A percentile compares a stretch with the other conserved stretches of the same genome.
phyloP scores from a whole-genome alignment of 2,113 vertebrate genomes.

The Limnothrissa miodon region DNA sequence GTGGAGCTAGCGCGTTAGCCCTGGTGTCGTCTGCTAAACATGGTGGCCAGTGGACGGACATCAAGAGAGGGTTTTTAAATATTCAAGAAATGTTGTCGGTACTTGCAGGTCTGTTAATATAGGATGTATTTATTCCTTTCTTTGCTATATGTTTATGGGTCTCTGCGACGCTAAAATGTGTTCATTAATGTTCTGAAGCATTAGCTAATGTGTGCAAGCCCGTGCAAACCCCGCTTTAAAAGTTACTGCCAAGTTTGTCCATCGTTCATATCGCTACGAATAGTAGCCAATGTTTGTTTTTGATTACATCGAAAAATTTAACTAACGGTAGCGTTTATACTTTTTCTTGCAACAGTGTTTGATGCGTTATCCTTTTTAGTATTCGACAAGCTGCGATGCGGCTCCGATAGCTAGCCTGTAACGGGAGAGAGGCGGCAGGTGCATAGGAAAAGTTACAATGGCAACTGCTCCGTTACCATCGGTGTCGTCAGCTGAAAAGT shows the following conservation, averaged over 20 bases:
- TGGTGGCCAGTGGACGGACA: constrained; percentile 63
- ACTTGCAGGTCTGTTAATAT: not conserved
- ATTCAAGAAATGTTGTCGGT: constrained; percentile 18
- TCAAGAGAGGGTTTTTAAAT: constrained; percentile 38
- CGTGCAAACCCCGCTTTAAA: constrained; percentile 42
- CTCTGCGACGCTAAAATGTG: not conserved
- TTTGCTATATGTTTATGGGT: not conserved
- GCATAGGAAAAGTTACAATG: not conserved
- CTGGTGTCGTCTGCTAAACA: constrained; percentile 59
- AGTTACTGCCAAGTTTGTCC: constrained; percentile 48
- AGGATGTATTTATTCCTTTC: not conserved
- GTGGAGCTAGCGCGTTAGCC: constrained; percentile 22
- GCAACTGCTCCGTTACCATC: not conserved
- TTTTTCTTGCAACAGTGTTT: not conserved
- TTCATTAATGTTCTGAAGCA: not conserved
- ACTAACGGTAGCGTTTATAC: not conserved
- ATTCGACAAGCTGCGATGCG: not conserved
- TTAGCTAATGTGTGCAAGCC: constrained; percentile 7
- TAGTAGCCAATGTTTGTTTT: not conserved
- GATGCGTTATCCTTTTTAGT: not conserved
- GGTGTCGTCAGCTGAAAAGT: not conserved
- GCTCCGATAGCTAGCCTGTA: not conserved
- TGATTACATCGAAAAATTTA: not conserved
- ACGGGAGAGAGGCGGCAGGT: not conserved
- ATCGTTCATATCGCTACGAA: not conserved